Evolutionary conservation across 2,797 vertebrate genomes (phyloP).

Genomic region (Rallus crepitans): DNA sequence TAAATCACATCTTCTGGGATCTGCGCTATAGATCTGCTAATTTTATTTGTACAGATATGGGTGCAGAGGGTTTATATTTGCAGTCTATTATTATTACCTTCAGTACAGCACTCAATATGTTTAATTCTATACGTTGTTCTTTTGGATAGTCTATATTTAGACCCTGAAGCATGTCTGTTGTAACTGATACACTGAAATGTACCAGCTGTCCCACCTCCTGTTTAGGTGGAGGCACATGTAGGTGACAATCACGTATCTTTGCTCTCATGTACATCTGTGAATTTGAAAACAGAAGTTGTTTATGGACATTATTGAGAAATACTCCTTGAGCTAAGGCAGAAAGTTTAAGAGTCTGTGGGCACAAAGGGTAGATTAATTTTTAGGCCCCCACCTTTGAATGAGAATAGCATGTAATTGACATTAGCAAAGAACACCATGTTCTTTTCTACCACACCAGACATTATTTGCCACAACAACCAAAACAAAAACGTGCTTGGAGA

Average conservation of each 20-base stretch:
- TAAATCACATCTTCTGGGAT: neutral
- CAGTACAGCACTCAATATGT: neutral
- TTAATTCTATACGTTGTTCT: neutral
- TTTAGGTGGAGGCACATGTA: neutral
- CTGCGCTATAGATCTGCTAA: neutral
- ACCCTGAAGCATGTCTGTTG: neutral
- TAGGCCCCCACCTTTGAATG: neutral
- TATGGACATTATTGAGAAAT: neutral
- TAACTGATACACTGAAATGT: neutral
- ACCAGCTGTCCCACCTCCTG: neutral
- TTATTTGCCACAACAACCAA: neutral
- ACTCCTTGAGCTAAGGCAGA: neutral
- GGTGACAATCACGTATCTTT: neutral
- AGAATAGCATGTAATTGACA: neutral
- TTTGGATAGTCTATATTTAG: neutral
- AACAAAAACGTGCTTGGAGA: neutral
- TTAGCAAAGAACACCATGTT: neutral
- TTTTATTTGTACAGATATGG: neutral
- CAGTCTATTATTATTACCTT: neutral
- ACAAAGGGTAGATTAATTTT: neutral
- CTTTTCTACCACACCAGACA: neutral
- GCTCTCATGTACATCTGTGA: neutral
- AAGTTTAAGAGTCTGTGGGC: neutral
- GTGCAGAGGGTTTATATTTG: neutral
- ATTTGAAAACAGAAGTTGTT: neutral